phyloP scores from a whole-genome alignment of 2,797 vertebrate species.

The Rallus crepitans region DNA sequence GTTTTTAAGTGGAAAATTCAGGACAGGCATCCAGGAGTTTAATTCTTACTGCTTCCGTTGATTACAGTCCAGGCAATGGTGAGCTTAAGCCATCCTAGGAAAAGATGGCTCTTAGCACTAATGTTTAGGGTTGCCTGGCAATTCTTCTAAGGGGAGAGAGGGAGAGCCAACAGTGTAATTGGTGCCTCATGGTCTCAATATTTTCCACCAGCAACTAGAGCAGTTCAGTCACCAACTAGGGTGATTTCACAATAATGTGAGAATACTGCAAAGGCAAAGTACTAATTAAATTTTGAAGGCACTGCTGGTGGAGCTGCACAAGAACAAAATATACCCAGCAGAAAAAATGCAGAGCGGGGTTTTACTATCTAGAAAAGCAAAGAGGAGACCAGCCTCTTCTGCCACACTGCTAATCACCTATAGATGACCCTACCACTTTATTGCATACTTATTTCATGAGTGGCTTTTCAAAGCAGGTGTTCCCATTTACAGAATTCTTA shows the following conservation, averaged over 20 bases:
- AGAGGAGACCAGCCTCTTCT: not conserved
- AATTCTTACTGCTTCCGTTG: not conserved
- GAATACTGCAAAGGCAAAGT: not conserved
- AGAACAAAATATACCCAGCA: not conserved
- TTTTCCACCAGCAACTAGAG: not conserved
- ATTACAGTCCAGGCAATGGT: not conserved
- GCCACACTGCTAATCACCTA: not conserved
- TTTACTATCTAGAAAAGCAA: not conserved
- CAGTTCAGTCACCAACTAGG: not conserved
- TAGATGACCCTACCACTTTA: not conserved
- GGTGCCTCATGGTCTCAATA: not conserved
- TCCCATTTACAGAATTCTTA: not conserved
- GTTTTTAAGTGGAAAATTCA: not conserved
- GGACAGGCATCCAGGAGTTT: not conserved
- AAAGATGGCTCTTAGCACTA: not conserved
- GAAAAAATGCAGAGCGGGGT: not conserved
- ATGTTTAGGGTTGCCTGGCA: not conserved
- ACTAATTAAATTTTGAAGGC: not conserved
- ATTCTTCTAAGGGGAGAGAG: not conserved
- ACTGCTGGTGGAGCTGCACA: not conserved
- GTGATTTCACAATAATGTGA: not conserved
- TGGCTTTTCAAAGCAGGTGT: not conserved
- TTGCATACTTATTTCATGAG: not conserved
- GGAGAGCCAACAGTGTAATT: not conserved
- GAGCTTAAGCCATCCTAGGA: not conserved